Evolutionary conservation across 2,888 invertebrate species (phyloP).

Genomic region (Aricia artaxerxes): DNA sequence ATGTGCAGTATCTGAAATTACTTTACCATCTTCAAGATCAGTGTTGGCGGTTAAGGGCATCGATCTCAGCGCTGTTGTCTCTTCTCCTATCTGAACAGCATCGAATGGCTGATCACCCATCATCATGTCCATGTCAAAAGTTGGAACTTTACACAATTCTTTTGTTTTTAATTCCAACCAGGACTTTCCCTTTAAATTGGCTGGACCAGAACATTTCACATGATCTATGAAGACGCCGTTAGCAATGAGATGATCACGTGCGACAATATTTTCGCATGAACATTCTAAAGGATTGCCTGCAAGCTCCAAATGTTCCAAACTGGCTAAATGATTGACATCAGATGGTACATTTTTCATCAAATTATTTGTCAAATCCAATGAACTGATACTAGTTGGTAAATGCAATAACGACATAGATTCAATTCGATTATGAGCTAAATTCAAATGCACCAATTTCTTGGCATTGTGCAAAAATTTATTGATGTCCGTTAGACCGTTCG

Average conservation of each 20-base stretch:
- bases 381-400: constrained; percentile 81
- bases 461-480: constrained; percentile 80
- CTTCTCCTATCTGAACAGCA: constrained; percentile 61
- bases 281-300: constrained; percentile 86
- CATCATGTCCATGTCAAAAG: constrained; percentile 79
- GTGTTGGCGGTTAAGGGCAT: constrained; percentile 59
- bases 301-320: constrained; percentile 83
- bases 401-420: constrained; percentile 73
- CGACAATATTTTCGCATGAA: constrained; percentile 83
- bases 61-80: constrained; percentile 66
- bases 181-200: constrained; percentile 71
- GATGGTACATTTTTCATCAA: constrained; percentile 80
- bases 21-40: constrained; percentile 68
- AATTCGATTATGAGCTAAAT: constrained; percentile 82
- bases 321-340: constrained; percentile 77
- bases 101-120: constrained; percentile 82
- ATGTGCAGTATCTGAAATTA: constrained; percentile 55
- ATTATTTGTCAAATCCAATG: constrained; percentile 83
- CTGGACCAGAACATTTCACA: constrained; percentile 79
- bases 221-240: constrained; percentile 78
- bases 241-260: constrained; percentile 81
- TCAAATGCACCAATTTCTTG: constrained; percentile 79
- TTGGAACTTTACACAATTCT: constrained; percentile 74
- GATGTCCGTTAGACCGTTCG: constrained; percentile 80
- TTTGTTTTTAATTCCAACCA: constrained; percentile 81